A percentile compares a stretch with the other conserved stretches of the same genome.
These are phyloP conservation scores for Ceratina calcarata DNA, from an alignment of 1,140 invertebrate genomes.

Conservation along the genomic window DNA sequence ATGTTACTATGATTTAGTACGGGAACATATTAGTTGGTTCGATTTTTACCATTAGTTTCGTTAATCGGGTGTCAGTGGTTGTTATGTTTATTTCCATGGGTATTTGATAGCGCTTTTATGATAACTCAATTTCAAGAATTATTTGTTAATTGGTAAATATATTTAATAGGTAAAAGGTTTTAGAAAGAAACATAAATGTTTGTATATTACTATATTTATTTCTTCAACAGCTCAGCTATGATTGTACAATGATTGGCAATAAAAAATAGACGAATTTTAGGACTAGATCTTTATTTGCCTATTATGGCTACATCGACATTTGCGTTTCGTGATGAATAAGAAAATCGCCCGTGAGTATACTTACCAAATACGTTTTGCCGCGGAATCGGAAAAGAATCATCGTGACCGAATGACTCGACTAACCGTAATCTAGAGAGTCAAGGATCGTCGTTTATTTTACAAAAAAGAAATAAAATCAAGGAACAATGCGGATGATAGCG, in stretches of 20 bases:
- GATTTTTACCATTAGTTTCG: not conserved
- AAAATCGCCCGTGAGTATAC: not conserved
- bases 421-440: constrained; percentile 2
- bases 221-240: not conserved
- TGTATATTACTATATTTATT: too few relatives aligned
- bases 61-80: too few relatives aligned
- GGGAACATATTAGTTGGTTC: not conserved
- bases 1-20: constrained; percentile 1
- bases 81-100: too few relatives aligned
- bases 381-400: not conserved
- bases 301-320: constrained; percentile 23
- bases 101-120: not conserved
- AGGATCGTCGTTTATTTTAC: constrained; percentile 8
- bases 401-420: constrained; percentile 19
- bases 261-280: not conserved
- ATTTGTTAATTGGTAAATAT: not conserved
- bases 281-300: constrained; percentile 34
- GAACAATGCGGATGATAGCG: not conserved
- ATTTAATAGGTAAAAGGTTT: not conserved
- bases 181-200: too few relatives aligned
- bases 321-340: not conserved
- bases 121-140: not conserved
- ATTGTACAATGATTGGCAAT: not conserved
- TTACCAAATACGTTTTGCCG: constrained; percentile 19
- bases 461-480: not conserved